Conservation (phyloP, 2,113 vertebrate genomes). For the Catharus bicknelli region DNA sequence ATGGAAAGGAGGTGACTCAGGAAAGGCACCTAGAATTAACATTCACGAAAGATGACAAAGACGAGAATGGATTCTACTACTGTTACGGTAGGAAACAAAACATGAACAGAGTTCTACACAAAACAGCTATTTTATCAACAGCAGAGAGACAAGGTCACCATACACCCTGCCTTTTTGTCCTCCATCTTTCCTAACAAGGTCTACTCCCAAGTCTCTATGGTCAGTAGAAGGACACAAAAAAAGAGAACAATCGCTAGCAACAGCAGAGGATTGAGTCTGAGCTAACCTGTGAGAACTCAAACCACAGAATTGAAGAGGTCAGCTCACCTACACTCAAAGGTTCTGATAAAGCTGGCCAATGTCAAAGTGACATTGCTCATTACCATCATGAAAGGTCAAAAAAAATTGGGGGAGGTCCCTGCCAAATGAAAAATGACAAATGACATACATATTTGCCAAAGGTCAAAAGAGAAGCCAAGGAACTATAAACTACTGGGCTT, state of each 20-base stretch:
- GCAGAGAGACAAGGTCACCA: background rate
- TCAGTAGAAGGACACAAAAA: background rate
- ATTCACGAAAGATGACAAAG: background rate
- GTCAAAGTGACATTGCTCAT: background rate
- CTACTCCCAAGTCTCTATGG: background rate
- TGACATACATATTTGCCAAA: background rate
- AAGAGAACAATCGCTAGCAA: background rate
- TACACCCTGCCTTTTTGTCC: background rate
- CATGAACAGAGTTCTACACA: background rate
- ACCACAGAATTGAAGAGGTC: background rate
- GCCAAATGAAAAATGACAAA: background rate
- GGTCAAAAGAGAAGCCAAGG: background rate
- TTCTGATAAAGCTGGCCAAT: background rate
- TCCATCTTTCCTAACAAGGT: background rate
- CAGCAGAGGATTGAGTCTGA: rapidly evolving
- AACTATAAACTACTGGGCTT: background rate
- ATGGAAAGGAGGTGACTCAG: background rate
- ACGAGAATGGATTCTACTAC: background rate
- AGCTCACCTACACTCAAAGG: background rate
- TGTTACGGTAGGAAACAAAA: background rate
- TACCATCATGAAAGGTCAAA: background rate
- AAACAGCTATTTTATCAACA: background rate
- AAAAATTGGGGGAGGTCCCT: background rate
- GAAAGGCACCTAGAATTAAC: background rate
- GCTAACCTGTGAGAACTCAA: background rate